phyloP scores from a whole-genome alignment of 2,113 vertebrate genomes.

The Sylvia atricapilla region DNA sequence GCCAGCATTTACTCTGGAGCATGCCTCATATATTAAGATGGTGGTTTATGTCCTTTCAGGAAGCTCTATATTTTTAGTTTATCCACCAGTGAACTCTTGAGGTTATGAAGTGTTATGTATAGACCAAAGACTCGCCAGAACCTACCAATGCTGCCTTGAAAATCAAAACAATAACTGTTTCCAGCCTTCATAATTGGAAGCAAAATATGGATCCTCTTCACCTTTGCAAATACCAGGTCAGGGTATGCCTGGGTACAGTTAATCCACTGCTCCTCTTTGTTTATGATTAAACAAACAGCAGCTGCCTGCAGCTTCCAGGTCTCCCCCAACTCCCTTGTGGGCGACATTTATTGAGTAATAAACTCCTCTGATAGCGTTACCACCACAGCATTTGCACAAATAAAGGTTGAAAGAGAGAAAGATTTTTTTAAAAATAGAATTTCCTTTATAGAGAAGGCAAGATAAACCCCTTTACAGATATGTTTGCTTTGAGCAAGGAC shows the following conservation, averaged over 20 bases:
- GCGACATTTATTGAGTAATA: conserved; percentile 59
- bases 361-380: conserved; percentile 50
- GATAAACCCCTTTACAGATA: not conserved
- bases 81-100: not conserved
- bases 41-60: conserved; percentile 7
- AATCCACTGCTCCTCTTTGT: conserved; percentile 44
- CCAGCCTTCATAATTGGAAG: conserved; percentile 17
- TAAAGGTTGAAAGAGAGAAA: not conserved
- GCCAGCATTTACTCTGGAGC: conserved; percentile 32
- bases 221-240: conserved; percentile 44
- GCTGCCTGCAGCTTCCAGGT: conserved; percentile 50
- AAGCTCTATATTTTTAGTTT: conserved; percentile 42
- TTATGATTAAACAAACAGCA: conserved; percentile 61
- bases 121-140: not conserved
- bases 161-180: not conserved
- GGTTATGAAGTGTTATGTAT: not conserved
- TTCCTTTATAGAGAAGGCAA: not conserved
- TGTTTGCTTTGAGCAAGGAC: not conserved
- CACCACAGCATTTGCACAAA: conserved; percentile 41
- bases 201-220: conserved; percentile 27
- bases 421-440: not conserved
- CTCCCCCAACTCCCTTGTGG: conserved; percentile 26
- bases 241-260: conserved; percentile 26
- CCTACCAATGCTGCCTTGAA: not conserved
- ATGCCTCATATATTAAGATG: conserved; percentile 36